Percentiles rank a stretch among this genome's conserved stretches.
Evolutionary conservation across 2,888 invertebrate genomes (phyloP).

Genomic region (Maniola hyperantus): DNA sequence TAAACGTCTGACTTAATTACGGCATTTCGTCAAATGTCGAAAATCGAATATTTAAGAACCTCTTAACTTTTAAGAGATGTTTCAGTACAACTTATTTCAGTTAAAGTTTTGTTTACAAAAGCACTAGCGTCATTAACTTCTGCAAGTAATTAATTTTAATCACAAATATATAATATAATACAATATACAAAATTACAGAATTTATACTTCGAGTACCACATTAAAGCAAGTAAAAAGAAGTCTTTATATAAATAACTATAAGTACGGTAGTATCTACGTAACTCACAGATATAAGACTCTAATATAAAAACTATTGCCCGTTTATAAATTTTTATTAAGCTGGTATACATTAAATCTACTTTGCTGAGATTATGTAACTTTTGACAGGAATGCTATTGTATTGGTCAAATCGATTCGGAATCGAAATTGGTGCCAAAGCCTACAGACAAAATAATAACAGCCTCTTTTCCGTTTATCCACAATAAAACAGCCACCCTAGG

Average conservation of each 20-base stretch:
- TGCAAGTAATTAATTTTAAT: not conserved
- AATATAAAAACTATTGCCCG: constrained; percentile 76
- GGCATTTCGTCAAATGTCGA: too few relatives aligned
- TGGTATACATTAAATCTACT: constrained; percentile 52
- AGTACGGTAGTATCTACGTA: constrained; percentile 18
- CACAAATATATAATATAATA: not conserved
- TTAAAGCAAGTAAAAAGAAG: constrained; percentile 22
- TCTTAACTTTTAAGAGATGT: too few relatives aligned
- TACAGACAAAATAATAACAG: not conserved
- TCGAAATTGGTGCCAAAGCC: not conserved
- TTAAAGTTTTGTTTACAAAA: not conserved
- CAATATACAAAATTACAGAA: constrained; percentile 20
- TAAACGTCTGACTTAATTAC: too few relatives aligned
- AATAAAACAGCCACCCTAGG: too few relatives aligned
- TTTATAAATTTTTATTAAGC: constrained; percentile 68
- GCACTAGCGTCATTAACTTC: not conserved
- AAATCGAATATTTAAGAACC: too few relatives aligned
- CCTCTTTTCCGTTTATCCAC: too few relatives aligned
- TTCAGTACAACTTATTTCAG: not conserved
- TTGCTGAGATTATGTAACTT: not conserved
- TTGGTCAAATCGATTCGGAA: not conserved
- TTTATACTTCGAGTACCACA: constrained; percentile 12
- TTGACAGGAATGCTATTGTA: not conserved
- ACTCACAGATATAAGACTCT: constrained; percentile 59
- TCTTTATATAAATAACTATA: not conserved